Base-by-base conservation (phyloP, 2,113 vertebrate species). In the Phaethornis superciliosus region DNA sequence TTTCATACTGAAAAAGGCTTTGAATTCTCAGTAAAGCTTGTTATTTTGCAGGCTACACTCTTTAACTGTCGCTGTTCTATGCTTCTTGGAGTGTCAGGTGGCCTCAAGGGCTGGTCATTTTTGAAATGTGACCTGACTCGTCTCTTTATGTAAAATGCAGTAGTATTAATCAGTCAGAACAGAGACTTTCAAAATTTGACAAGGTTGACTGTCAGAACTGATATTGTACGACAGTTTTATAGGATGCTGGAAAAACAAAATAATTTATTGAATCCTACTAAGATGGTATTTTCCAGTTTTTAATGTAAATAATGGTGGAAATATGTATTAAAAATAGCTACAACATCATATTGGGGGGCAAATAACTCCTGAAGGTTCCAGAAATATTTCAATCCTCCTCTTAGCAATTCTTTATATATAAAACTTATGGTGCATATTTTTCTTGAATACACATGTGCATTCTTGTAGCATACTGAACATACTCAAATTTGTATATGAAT, bases 71-170 rank as follows among this genome's bases (percentile, higher is more conserved):
- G 76, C 7, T 52, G 23, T 85, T 91, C 81, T 82, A 60, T 88
- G 71, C 70, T 89, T 60, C 74, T 80, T 87, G 46, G 77, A 82
- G 76, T 88, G 96, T 96, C 59, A 95, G 90, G 88, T 96, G 95
- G 95, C 95, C 27, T 72, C 52, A 82, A 95, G 90, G 88, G 28
- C 63, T 62, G 93, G 79, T 93, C 72, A 63, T 95, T 89, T 86
- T 96, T 95, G 91, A 95, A 82, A 93, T 88, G 40, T 94, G 83
- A 81, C 94, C 94, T 95, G 22, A 54, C 46, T 95, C 83, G 67
- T 72, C 51, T 90, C 69, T 81, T 82, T 77, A 55, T 88, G 44
- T 79, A 54, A 88, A 94, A 92, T 54, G 27, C 40, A 30, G 68
- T 62, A 42, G 55, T 89, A 15, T 46, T 71, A 89, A 78, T 67